Percentiles rank a stretch among this genome's conserved stretches.
These are phyloP conservation scores for Oithona nana DNA, from an alignment of 2,888 invertebrate species.

Conservation along the genomic window DNA sequence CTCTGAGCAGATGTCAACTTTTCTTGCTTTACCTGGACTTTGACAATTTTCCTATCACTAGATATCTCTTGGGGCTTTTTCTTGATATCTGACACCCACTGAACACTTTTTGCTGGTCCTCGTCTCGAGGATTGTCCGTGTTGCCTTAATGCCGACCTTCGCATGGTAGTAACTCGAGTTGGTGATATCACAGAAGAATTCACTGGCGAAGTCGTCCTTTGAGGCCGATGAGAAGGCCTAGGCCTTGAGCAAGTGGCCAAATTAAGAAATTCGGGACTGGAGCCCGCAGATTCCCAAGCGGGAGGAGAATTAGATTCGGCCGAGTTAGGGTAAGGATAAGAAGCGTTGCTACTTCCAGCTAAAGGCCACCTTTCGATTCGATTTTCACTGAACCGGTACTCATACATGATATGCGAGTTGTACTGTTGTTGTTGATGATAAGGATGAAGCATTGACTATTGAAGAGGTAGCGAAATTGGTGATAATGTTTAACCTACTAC, in stretches of 20 bases:
- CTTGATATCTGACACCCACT: slow-evolving; percentile 4
- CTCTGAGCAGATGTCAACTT: no score
- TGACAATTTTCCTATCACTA: neutral
- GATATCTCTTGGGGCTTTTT: slow-evolving; percentile 1
- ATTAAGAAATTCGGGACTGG: neutral
- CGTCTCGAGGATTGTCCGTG: neutral
- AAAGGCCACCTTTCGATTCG: neutral
- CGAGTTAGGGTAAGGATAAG: no score
- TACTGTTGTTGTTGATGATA: no score
- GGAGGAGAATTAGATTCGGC: neutral
- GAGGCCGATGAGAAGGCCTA: neutral
- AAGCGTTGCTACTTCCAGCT: neutral
- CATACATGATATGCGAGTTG: neutral
- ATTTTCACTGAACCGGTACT: neutral
- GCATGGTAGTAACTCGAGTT: neutral
- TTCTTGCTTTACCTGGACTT: slow-evolving; percentile 5
- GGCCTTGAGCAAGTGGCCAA: neutral
- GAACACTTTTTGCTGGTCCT: neutral
- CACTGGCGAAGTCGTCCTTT: neutral
- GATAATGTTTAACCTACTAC: no score
- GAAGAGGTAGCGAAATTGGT: neutral
- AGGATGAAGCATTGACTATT: neutral
- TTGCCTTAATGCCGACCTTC: neutral
- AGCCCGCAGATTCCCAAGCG: neutral
- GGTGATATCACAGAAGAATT: neutral